phyloP scores from a whole-genome alignment of 2,888 invertebrate species.

The Drosophila hamatofila region DNA sequence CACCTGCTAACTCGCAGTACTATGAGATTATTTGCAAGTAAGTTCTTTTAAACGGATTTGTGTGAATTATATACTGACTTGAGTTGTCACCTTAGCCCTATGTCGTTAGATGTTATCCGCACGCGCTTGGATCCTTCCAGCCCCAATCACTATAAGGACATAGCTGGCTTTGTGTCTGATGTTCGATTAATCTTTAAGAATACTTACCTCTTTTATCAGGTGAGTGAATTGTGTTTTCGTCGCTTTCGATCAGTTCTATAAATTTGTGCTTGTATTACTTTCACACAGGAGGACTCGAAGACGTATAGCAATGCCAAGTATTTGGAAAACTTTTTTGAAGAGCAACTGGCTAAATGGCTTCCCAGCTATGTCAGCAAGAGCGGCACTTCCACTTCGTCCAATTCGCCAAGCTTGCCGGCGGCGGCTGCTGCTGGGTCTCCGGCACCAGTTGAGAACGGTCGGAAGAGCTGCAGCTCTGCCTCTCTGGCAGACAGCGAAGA shows the following conservation, averaged over 20 bases:
- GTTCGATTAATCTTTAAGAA: slow-evolving; percentile 94
- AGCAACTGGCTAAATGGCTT: slow-evolving; percentile 92
- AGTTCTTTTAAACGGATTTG: neutral
- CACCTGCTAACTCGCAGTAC: slow-evolving; percentile 88
- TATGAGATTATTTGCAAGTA: slow-evolving; percentile 85
- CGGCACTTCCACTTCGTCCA: slow-evolving; percentile 69
- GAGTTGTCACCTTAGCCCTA: slow-evolving; percentile 86
- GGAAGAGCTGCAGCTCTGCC: slow-evolving; percentile 76
- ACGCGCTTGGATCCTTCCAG: slow-evolving; percentile 91
- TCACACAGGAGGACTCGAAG: slow-evolving; percentile 89
- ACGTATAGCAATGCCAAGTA: slow-evolving; percentile 92
- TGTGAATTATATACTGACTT: neutral
- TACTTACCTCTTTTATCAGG: slow-evolving; percentile 93
- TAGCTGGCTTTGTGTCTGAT: slow-evolving; percentile 92
- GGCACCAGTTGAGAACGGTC: slow-evolving; percentile 77
- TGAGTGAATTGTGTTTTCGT: slow-evolving; percentile 81
- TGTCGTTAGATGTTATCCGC: slow-evolving; percentile 94
- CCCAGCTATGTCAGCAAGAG: slow-evolving; percentile 88
- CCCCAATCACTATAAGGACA: slow-evolving; percentile 90
- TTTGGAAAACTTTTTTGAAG: slow-evolving; percentile 94
- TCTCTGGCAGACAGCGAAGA: slow-evolving; percentile 78
- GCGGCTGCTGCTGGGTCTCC: slow-evolving; percentile 66
- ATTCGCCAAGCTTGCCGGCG: slow-evolving; percentile 64
- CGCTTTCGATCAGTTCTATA: slow-evolving; percentile 18
- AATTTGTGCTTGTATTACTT: slow-evolving; percentile 34